Percentiles rank a stretch among this genome's conserved stretches.
Conservation (phyloP, 2,888 invertebrate genomes). For the Fissipunctia ypsillon region DNA sequence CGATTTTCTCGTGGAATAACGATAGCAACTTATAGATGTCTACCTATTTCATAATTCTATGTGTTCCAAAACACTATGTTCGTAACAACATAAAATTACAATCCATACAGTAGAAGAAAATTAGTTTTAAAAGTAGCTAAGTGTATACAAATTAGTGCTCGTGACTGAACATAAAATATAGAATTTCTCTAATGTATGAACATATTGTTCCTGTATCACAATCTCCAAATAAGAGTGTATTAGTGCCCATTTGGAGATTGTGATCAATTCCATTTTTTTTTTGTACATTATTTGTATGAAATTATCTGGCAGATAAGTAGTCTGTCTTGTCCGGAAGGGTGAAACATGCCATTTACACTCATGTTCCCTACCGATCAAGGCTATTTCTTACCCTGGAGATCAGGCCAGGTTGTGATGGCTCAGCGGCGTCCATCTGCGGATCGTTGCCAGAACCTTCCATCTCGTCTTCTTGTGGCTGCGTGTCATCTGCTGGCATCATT, state of each 20-base stretch:
- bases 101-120: too few species aligned
- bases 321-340: not conserved
- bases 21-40: too few species aligned
- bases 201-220: not conserved
- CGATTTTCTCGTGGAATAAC: too few species aligned
- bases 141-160: too few species aligned
- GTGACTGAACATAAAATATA: not conserved
- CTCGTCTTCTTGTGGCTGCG: slow-evolving; percentile 77
- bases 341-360: not conserved
- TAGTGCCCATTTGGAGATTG: not conserved
- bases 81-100: too few species aligned
- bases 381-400: slow-evolving; percentile 77
- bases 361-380: not conserved
- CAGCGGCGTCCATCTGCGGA: slow-evolving; percentile 73
- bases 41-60: too few species aligned
- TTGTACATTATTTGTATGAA: not conserved
- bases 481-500: slow-evolving; percentile 77
- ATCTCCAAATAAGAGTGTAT: not conserved
- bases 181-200: not conserved
- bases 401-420: slow-evolving; percentile 68
- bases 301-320: too few species aligned
- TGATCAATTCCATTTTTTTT: not conserved
- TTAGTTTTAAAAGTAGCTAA: too few species aligned
- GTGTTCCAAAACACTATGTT: too few species aligned
- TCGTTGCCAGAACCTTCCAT: slow-evolving; percentile 91